Evolutionary conservation across 2,113 vertebrate genomes (phyloP).

Genomic region (Leptosomus discolor): DNA sequence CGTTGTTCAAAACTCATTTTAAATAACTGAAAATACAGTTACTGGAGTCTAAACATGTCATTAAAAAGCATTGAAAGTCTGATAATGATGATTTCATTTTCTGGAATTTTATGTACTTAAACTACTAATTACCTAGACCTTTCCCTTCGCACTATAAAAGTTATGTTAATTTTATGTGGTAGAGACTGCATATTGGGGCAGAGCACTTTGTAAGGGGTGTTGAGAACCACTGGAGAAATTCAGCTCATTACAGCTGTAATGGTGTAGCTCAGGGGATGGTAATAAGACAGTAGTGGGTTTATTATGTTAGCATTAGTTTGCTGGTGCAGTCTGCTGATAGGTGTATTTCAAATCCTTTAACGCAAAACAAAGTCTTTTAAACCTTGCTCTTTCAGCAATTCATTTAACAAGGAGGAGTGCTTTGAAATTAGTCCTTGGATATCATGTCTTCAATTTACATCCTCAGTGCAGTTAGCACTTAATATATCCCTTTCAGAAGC

Average conservation of each 20-base stretch:
- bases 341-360: constrained; percentile 61
- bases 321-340: constrained; percentile 14
- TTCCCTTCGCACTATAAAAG: not conserved
- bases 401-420: constrained; percentile 55
- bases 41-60: not conserved
- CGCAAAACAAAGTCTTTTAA: constrained; percentile 61
- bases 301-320: constrained; percentile 17
- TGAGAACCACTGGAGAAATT: constrained; percentile 13
- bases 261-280: not conserved
- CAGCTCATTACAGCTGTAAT: constrained; percentile 6
- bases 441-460: constrained; percentile 62
- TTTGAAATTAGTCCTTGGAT: constrained; percentile 71
- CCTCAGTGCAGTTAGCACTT: constrained; percentile 48
- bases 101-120: not conserved
- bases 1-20: not conserved
- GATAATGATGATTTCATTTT: not conserved
- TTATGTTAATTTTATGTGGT: not conserved
- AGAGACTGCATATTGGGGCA: not conserved
- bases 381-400: constrained; percentile 55
- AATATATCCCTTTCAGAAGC: constrained; percentile 65
- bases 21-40: not conserved
- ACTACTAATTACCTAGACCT: not conserved
- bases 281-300: constrained; percentile 12
- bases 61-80: not conserved
- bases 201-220: not conserved